These are phyloP conservation scores for Chalcis sispes DNA, from an alignment of 2,888 invertebrate genomes.

Conservation along the genomic window DNA sequence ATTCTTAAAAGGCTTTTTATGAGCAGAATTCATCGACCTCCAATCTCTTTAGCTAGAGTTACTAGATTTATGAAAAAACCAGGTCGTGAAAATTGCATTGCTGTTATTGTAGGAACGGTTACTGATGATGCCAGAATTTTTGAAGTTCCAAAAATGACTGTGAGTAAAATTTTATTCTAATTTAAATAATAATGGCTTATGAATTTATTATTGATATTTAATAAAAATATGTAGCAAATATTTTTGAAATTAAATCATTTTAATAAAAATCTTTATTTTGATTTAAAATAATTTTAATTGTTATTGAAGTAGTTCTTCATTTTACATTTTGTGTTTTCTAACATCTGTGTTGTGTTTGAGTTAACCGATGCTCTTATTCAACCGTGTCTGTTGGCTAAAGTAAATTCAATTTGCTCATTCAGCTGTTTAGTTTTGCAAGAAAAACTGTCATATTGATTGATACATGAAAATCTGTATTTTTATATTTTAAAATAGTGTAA, in stretches of 20 bases:
- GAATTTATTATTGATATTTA: no score
- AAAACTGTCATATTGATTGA: conserved; percentile 67
- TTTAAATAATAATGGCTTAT: no score
- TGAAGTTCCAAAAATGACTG: conserved; percentile 93
- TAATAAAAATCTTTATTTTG: no score
- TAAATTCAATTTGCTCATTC: conserved; percentile 71
- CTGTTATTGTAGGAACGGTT: conserved; percentile 96
- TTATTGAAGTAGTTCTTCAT: no score
- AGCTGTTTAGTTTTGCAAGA: conserved; percentile 60
- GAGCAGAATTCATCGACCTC: conserved; percentile 97
- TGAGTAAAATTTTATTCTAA: no score
- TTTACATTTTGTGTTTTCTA: not conserved
- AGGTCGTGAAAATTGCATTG: conserved; percentile 90
- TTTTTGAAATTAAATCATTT: not conserved
- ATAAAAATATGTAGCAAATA: not conserved
- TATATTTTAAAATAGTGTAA: not conserved
- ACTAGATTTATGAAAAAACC: conserved; percentile 91
- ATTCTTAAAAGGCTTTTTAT: conserved; percentile 96
- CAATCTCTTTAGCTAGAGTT: conserved; percentile 93
- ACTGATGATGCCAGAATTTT: conserved; percentile 96
- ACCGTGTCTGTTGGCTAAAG: conserved; percentile 74
- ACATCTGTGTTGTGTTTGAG: conserved; percentile 67
- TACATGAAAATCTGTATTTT: conserved; percentile 59
- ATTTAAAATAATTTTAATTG: no score
- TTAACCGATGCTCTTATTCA: conserved; percentile 65